Evolutionary conservation across 2,888 invertebrate species (phyloP).

Genomic region (Volucella inanis): DNA sequence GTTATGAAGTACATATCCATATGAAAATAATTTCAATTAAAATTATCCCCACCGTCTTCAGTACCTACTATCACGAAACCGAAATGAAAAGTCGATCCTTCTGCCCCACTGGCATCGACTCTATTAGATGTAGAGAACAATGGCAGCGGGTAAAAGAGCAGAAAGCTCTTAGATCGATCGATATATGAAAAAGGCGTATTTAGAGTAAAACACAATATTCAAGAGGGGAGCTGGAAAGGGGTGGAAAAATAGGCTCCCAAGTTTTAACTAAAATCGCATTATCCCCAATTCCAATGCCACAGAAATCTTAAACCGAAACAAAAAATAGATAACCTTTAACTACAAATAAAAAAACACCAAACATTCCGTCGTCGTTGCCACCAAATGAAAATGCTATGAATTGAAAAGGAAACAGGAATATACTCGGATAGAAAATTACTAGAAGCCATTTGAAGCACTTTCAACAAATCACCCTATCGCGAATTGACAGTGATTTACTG

Average conservation of each 20-base stretch:
- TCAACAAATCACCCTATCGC: slow-evolving; percentile 40
- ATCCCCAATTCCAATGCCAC: slow-evolving; percentile 38
- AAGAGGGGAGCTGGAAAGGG: neutral
- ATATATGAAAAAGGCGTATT: slow-evolving; percentile 73
- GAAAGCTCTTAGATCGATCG: slow-evolving; percentile 73
- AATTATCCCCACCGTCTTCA: slow-evolving; percentile 48
- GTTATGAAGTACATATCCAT: slow-evolving; percentile 61
- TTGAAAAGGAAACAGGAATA: neutral
- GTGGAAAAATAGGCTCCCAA: slow-evolving; percentile 48
- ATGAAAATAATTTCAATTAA: slow-evolving; percentile 61
- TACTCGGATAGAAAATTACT: slow-evolving; percentile 3
- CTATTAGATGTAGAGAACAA: neutral
- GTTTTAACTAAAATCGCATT: slow-evolving; percentile 40
- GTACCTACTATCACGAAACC: slow-evolving; percentile 37
- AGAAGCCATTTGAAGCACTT: slow-evolving; percentile 35
- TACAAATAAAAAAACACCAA: neutral
- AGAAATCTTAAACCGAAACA: slow-evolving; percentile 13
- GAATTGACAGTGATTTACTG: slow-evolving; percentile 61
- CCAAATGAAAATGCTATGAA: neutral
- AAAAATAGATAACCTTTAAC: neutral
- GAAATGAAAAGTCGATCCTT: neutral
- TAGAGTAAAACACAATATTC: slow-evolving; percentile 48
- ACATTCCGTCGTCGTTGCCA: slow-evolving; percentile 16
- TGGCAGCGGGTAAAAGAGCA: slow-evolving; percentile 45
- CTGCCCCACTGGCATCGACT: slow-evolving; percentile 8